Percentiles rank a stretch among this genome's conserved stretches.
Evolutionary conservation across 2,888 invertebrate genomes (phyloP).

Genomic region (Rhagonycha lutea): DNA sequence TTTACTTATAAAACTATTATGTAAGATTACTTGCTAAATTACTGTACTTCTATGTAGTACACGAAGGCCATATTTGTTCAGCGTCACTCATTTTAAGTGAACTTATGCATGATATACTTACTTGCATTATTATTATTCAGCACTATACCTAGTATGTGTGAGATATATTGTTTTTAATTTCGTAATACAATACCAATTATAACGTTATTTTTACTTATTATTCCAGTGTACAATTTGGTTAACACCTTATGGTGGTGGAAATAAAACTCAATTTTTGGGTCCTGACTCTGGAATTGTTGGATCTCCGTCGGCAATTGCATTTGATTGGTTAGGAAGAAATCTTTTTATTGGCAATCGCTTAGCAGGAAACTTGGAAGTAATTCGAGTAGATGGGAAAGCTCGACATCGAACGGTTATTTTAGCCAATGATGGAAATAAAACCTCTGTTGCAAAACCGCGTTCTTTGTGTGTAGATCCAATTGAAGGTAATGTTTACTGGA

Average conservation of each 20-base stretch:
- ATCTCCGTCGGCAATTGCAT: slow-evolving; percentile 87
- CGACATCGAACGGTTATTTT: slow-evolving; percentile 85
- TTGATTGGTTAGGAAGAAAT: slow-evolving; percentile 97
- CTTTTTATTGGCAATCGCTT: slow-evolving; percentile 88
- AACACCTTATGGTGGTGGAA: slow-evolving; percentile 84
- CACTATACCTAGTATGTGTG: too few species aligned
- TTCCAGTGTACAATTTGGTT: slow-evolving; percentile 80
- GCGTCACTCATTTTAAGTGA: too few species aligned
- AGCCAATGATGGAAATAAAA: slow-evolving; percentile 84
- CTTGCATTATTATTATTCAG: too few species aligned
- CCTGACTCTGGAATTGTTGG: slow-evolving; percentile 85
- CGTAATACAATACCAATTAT: neutral
- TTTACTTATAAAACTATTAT: too few species aligned
- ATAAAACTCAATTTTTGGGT: slow-evolving; percentile 81
- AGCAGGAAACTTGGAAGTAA: slow-evolving; percentile 89
- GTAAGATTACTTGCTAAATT: too few species aligned
- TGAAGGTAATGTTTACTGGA: slow-evolving; percentile 95
- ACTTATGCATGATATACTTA: too few species aligned
- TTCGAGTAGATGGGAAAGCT: slow-evolving; percentile 82
- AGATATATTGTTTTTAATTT: neutral
- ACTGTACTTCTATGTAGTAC: too few species aligned
- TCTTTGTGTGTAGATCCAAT: slow-evolving; percentile 88
- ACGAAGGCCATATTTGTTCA: too few species aligned
- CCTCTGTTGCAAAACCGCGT: slow-evolving; percentile 86
- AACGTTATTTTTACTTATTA: neutral